Conservation (phyloP, 2,113 vertebrate species). For the Canis aureus region DNA sequence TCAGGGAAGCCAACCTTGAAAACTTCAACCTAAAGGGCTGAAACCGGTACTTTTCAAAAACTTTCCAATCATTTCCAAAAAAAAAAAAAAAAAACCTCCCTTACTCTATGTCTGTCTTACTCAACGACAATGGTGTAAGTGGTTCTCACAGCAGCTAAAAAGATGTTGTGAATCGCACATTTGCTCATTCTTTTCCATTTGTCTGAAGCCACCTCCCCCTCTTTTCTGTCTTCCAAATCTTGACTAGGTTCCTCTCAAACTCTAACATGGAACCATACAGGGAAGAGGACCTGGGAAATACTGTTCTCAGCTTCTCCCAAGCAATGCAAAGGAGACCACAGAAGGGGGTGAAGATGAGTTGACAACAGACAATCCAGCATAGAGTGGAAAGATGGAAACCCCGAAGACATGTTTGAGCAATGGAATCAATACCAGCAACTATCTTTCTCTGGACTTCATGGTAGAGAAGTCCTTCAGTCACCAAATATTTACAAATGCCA, state of each 20-base stretch:
- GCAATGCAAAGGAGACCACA: background rate
- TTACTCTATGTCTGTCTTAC: background rate
- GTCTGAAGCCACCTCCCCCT: background rate
- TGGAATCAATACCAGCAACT: background rate
- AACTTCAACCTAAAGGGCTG: background rate
- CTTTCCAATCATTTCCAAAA: background rate
- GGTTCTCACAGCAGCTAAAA: background rate
- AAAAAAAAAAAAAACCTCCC: background rate
- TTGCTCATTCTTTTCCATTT: background rate
- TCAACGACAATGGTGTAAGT: background rate
- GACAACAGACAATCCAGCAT: background rate
- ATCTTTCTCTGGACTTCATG: background rate
- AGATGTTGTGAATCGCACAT: background rate
- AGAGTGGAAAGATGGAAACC: background rate
- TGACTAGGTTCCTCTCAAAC: background rate
- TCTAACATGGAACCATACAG: background rate
- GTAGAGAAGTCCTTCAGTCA: background rate
- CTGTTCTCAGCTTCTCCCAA: background rate
- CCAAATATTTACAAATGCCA: background rate
- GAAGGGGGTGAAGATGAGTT: background rate
- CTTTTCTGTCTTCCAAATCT: background rate
- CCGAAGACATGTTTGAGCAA: background rate
- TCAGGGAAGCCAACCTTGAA: background rate
- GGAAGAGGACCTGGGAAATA: background rate
- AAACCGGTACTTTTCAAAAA: background rate